Base-by-base conservation (phyloP, 2,888 invertebrate species). In the Hemithea aestivaria region DNA sequence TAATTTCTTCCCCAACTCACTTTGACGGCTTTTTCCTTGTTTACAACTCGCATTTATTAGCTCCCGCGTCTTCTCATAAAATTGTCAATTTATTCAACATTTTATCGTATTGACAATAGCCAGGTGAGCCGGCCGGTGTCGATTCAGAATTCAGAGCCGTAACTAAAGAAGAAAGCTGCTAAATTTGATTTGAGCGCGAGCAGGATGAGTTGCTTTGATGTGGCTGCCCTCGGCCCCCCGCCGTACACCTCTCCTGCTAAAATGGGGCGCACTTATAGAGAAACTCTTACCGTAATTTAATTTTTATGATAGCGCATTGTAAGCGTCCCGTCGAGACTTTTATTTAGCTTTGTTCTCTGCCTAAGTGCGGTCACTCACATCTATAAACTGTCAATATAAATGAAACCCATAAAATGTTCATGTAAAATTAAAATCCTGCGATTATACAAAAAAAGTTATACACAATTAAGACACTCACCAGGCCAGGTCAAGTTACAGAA, bases 271-370 rank as follows among this genome's bases (percentile, higher is more conserved):
- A 83, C 83, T 85, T 82, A 79, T 73, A 73, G 64, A 70, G 75
- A 74, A 80, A 78, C 77, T 83, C 76, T 78, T 73, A 75, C 73
- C 67, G 74, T 85, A 82, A 87, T 84, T 84, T 81, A 82, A 85
- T 85, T 87, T 85, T 83, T 83, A 81, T 85, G 80, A 84, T 84
- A 82, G 76, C 76, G 75, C 77, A 83, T 79, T 83, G 82, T 81
- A 73, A 82, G 74, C 75, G 73, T 73, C 73, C 68, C 65, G 54
- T 65, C 53, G 73, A 70, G 71, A 66, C 57, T 75, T 79, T 75
- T 69, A 78, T 76, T 80, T 73, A 56, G 62, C 68, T 73, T 68
- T 61, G 52, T 68, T 62, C 61, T 58, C 57, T 53, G 65, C 66
- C 62, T 60, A 62, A 56, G 49, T 51, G 45, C 51, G 57, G 61